Evolutionary conservation across 2,113 vertebrate genomes (phyloP).

Genomic region (Pseudorectes ferrugineus): DNA sequence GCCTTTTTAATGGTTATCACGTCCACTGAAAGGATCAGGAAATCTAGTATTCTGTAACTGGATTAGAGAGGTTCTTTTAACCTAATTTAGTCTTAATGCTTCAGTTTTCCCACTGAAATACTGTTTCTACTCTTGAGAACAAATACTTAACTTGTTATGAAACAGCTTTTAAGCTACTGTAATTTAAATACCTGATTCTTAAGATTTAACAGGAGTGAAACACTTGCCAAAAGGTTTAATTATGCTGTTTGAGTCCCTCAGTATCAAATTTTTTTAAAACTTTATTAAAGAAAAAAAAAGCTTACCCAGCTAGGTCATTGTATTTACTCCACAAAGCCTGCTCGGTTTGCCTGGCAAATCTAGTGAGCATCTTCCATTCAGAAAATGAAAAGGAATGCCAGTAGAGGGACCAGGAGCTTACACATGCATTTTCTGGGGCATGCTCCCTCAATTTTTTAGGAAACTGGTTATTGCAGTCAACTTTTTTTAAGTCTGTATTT

Average conservation of each 20-base stretch:
- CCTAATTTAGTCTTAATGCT: background rate
- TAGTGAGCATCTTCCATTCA: background rate
- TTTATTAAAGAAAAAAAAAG: background rate
- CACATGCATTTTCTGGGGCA: accelerated
- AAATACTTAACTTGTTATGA: background rate
- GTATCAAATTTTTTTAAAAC: accelerated
- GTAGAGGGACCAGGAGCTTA: background rate
- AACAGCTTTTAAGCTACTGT: background rate
- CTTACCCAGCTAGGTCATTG: background rate
- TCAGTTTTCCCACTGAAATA: background rate
- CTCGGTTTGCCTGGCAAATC: background rate
- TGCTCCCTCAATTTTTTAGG: background rate
- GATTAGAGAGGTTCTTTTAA: background rate
- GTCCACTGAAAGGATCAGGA: background rate
- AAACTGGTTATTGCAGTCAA: background rate
- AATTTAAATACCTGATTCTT: background rate
- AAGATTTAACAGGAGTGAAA: background rate
- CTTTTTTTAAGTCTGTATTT: background rate
- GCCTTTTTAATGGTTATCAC: background rate
- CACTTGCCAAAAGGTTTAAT: background rate
- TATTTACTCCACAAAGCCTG: background rate
- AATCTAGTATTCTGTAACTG: background rate
- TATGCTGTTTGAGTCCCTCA: background rate
- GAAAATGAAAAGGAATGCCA: background rate
- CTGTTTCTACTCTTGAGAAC: background rate